A percentile compares a stretch with the other conserved stretches of the same genome.
Conservation (phyloP, 2,888 invertebrate genomes). For the Neoaliturus tenellus region DNA sequence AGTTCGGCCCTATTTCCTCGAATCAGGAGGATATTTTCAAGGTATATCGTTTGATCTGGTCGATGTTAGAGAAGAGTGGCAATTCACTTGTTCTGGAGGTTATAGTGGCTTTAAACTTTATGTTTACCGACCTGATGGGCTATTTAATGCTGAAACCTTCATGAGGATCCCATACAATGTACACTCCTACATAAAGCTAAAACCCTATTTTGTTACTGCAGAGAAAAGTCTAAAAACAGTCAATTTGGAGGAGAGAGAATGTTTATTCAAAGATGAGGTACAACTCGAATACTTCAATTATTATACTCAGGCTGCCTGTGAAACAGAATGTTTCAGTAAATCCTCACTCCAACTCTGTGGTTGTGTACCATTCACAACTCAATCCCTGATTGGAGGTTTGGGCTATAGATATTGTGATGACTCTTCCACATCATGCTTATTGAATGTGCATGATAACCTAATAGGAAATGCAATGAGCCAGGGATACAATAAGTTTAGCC, state of each 20-base stretch:
- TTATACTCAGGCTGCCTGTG: neutral
- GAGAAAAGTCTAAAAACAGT: neutral
- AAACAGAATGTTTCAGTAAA: neutral
- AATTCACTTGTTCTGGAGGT: neutral
- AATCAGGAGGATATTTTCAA: neutral
- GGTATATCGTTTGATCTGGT: neutral
- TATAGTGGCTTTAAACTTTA: neutral
- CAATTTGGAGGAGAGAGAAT: neutral
- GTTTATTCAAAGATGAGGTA: neutral
- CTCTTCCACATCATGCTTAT: neutral
- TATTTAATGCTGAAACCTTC: neutral
- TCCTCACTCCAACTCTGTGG: neutral
- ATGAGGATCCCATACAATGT: neutral
- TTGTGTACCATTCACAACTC: neutral
- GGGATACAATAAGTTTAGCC: neutral
- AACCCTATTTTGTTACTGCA: neutral
- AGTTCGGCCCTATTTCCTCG: neutral
- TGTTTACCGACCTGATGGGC: neutral
- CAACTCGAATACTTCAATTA: neutral
- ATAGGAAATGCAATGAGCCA: neutral
- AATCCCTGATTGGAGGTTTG: neutral
- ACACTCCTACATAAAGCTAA: neutral
- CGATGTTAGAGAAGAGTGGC: neutral
- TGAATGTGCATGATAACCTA: neutral
- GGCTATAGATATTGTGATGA: neutral